These are phyloP conservation scores for Urocynchramus pylzowi DNA, from an alignment of 2,113 vertebrate genomes.

Conservation along the genomic window DNA sequence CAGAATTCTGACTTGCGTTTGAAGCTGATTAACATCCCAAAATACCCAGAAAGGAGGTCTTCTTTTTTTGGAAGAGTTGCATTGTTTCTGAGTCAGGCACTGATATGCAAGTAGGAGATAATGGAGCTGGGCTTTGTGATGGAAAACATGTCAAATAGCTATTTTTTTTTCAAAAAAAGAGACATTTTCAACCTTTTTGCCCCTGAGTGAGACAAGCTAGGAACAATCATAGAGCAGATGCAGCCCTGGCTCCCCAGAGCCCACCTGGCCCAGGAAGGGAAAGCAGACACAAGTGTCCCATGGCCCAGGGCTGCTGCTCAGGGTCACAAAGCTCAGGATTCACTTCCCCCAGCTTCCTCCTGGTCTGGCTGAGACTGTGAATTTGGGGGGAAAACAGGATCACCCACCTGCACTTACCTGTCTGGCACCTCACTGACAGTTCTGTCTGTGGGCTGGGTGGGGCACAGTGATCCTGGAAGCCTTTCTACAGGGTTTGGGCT, in stretches of 20 bases:
- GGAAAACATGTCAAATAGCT: background rate
- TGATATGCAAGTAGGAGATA: background rate
- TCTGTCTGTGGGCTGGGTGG: background rate
- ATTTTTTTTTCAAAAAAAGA: background rate
- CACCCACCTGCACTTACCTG: background rate
- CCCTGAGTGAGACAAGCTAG: background rate
- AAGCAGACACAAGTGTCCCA: background rate
- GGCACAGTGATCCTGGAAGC: background rate
- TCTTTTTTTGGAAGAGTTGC: slow-evolving; percentile 56
- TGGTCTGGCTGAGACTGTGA: background rate
- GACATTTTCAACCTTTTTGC: background rate
- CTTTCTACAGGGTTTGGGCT: background rate
- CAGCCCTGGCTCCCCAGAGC: background rate
- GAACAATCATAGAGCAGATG: background rate
- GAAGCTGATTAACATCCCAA: slow-evolving; percentile 56
- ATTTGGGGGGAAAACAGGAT: background rate
- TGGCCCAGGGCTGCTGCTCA: background rate
- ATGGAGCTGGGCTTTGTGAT: background rate
- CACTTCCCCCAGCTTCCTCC: background rate
- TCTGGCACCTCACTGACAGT: background rate
- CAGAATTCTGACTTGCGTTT: slow-evolving; percentile 1
- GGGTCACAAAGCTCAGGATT: background rate
- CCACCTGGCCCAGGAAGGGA: background rate
- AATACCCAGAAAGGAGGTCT: slow-evolving; percentile 59
- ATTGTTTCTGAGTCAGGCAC: slow-evolving; percentile 49